Conservation (phyloP, 1,140 invertebrate species). For the Penaeus vannamei region DNA sequence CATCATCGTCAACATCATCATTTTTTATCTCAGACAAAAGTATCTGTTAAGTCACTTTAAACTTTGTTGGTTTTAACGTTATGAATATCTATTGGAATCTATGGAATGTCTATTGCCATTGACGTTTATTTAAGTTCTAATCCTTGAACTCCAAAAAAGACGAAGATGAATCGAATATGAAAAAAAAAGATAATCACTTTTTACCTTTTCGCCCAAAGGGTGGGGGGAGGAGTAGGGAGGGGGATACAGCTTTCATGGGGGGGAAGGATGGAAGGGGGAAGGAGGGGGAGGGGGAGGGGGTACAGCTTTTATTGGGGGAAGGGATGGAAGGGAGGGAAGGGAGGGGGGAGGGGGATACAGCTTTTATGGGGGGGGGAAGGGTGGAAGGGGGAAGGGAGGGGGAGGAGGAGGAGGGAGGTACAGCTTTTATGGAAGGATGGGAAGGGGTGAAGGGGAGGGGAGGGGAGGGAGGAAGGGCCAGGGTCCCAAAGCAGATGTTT, state of each 20-base stretch:
- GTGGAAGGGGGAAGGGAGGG: background rate
- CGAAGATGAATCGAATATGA: too few relatives aligned
- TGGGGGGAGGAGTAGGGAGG: background rate
- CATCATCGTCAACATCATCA: too few relatives aligned
- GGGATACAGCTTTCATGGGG: background rate
- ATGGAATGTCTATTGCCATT: background rate
- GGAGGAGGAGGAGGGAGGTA: background rate
- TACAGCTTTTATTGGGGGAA: background rate
- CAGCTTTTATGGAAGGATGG: too few relatives aligned
- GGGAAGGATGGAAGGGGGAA: background rate
- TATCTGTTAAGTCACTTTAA: too few relatives aligned
- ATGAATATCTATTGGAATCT: too few relatives aligned
- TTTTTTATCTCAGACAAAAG: too few relatives aligned
- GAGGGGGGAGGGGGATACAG: background rate
- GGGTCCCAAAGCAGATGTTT: background rate
- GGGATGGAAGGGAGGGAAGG: background rate
- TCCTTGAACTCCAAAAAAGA: too few relatives aligned
- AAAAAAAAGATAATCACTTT: too few relatives aligned
- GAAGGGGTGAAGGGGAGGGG: background rate
- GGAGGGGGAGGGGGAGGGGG: background rate
- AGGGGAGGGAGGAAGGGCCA: background rate
- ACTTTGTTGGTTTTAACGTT: too few relatives aligned
- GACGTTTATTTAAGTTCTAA: too few relatives aligned
- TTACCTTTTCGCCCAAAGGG: background rate
- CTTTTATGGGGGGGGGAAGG: background rate